Conservation (phyloP, 2,113 vertebrate genomes). For the Ctenomys sociabilis region DNA sequence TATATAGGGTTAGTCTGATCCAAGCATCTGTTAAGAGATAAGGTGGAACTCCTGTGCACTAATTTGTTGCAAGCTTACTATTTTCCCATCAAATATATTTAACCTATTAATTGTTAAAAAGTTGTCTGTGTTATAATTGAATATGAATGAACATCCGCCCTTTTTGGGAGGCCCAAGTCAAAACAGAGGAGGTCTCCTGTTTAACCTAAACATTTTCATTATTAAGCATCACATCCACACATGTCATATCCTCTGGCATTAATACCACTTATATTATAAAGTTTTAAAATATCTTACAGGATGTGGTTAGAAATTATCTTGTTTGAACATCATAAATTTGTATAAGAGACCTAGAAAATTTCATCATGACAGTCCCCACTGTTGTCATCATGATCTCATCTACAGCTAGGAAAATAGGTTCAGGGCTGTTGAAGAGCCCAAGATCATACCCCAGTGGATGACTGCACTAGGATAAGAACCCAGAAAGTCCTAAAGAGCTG, state of each 20-base stretch:
- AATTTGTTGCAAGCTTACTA: neutral
- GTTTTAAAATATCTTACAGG: slow-evolving; percentile 35
- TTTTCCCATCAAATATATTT: slow-evolving; percentile 9
- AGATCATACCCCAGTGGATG: neutral
- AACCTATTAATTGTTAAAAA: slow-evolving; percentile 26
- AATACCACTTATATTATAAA: neutral
- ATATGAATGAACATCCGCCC: neutral
- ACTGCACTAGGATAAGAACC: neutral
- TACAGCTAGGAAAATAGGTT: neutral
- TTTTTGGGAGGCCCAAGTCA: neutral
- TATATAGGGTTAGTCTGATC: neutral
- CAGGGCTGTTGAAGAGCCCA: neutral
- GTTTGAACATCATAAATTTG: neutral
- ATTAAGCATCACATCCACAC: neutral
- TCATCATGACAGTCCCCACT: neutral
- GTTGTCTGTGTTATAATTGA: slow-evolving; percentile 3
- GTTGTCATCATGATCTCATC: neutral
- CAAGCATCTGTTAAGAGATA: neutral
- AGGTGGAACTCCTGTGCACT: neutral
- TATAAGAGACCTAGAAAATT: neutral
- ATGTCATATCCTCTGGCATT: neutral
- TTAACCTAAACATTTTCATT: slow-evolving; percentile 19
- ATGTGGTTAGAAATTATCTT: neutral
- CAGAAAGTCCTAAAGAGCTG: neutral
- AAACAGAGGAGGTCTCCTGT: neutral